Percentiles rank a stretch among this genome's conserved stretches.
These are phyloP conservation scores for Rhagoletis pomonella DNA, from an alignment of 1,140 invertebrate genomes.

Conservation along the genomic window DNA sequence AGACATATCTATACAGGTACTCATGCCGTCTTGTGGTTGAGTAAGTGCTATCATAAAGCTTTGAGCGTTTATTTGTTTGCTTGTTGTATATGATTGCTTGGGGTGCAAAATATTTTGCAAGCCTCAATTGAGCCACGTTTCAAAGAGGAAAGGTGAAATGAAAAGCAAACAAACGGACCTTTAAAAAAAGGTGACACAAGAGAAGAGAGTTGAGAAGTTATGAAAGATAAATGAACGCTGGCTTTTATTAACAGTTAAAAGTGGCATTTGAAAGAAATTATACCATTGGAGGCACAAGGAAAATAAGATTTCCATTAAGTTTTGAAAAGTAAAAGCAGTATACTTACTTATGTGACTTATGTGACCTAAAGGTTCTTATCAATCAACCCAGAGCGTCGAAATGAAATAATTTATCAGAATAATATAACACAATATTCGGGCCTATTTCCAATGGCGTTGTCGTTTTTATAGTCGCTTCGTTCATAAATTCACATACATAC, in stretches of 20 bases:
- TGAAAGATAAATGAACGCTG: constrained; percentile 31
- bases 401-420: too few relatives aligned
- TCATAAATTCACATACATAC: too few relatives aligned
- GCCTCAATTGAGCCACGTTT: constrained; percentile 52
- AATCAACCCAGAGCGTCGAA: too few relatives aligned
- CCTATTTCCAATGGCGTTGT: too few relatives aligned
- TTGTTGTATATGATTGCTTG: not conserved
- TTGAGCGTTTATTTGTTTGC: not conserved
- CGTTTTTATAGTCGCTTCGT: too few relatives aligned
- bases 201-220: not conserved
- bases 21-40: not conserved
- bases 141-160: constrained; percentile 7
- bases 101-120: constrained; percentile 43
- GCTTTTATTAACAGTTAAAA: not conserved
- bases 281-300: too few relatives aligned
- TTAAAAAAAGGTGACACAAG: not conserved
- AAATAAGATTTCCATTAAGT: too few relatives aligned
- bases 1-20: not conserved
- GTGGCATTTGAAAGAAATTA: not conserved
- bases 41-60: not conserved
- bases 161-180: constrained; percentile 6
- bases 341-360: too few relatives aligned
- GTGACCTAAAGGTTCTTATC: too few relatives aligned
- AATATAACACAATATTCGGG: too few relatives aligned
- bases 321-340: too few relatives aligned